Base-by-base conservation (phyloP, 2,888 invertebrate genomes). In the Epinotia ramella region DNA sequence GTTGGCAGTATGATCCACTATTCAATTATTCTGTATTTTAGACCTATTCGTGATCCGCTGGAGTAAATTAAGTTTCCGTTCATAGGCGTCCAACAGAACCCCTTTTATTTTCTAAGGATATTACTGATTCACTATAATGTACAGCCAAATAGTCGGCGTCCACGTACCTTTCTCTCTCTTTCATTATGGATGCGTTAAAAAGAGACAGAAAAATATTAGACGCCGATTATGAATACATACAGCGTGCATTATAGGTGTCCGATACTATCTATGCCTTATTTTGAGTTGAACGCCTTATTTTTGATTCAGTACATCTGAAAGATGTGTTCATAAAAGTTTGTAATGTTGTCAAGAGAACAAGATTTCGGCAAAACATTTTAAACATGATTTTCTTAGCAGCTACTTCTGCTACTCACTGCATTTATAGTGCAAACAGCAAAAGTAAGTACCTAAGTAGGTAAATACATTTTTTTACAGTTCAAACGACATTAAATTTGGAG, bases 1-100 rank as follows among this genome's bases (percentile, higher is more conserved):
- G 49, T 65, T 71, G 40, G 64, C 75, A 56, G 44, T 71, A 59
- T 66, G 44, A 60, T 33, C 64, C 70, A 75, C 74, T 75, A 65
- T 75, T 40, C 60, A 60, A 75, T 66, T 64, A 49, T 40, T 59
- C 18, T 69, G 68, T 69, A 60, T 1, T 6, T 65, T 73, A 44
- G 63, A 53, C 16, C n/a, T 40, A 40, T 46, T 16, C 5, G 60
- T 60, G 69, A 69, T 69, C 59, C 7, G 49, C 20, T 62, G 11
- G 18, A 62, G 6, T 44, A 62, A 46, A 71, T 62, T 75, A 28
- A 72, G 57, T 67, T 62, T 56, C 62, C 62, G 57, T 57, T 4
- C 20, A 20, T 6, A 40, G n/a, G n/a, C 7, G n/a, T 16, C n/a
- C n/a, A 12, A 20, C 13, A 40, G 12, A 49, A 49, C n/a, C 9